A percentile compares a stretch with the other conserved stretches of the same genome.
These are phyloP conservation scores for Pogonus chalceus DNA, from an alignment of 1,140 invertebrate genomes.

Conservation along the genomic window DNA sequence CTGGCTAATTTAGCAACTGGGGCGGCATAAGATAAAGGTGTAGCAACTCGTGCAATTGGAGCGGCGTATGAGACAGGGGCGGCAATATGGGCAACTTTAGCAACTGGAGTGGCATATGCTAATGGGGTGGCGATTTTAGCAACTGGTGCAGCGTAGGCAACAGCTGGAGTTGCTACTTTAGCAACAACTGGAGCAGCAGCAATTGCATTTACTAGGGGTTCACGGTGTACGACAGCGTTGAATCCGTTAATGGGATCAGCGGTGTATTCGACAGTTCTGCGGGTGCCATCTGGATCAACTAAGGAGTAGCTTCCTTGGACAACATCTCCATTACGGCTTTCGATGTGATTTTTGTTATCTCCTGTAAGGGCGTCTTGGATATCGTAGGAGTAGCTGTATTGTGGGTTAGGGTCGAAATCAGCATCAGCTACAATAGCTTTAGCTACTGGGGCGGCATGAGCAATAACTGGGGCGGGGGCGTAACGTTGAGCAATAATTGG, in stretches of 20 bases:
- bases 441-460: constrained; percentile 12
- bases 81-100: constrained; percentile 8
- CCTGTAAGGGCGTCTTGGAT: constrained; percentile 46
- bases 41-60: constrained; percentile 11
- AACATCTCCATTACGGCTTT: constrained; percentile 46
- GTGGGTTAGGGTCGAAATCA: constrained; percentile 41
- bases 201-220: constrained; percentile 32
- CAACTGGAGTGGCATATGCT: not conserved
- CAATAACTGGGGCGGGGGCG: constrained; percentile 6
- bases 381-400: constrained; percentile 43
- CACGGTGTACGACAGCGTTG: constrained; percentile 36
- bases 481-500: not conserved
- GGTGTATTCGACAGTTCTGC: constrained; percentile 54
- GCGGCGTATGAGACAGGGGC: constrained; percentile 7
- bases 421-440: constrained; percentile 35
- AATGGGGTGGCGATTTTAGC: constrained; percentile 26
- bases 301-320: constrained; percentile 54
- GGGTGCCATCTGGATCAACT: constrained; percentile 52
- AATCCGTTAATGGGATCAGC: constrained; percentile 44
- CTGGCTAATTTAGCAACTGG: constrained; percentile 9
- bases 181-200: constrained; percentile 29
- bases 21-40: constrained; percentile 11
- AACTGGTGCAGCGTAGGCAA: constrained; percentile 19
- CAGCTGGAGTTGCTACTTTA: constrained; percentile 20
- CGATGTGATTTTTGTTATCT: constrained; percentile 45